Evolutionary conservation across 2,888 invertebrate species (phyloP), one percentile per base, ranked within the genome.

Genomic region (Euplexia lucipara): DNA sequence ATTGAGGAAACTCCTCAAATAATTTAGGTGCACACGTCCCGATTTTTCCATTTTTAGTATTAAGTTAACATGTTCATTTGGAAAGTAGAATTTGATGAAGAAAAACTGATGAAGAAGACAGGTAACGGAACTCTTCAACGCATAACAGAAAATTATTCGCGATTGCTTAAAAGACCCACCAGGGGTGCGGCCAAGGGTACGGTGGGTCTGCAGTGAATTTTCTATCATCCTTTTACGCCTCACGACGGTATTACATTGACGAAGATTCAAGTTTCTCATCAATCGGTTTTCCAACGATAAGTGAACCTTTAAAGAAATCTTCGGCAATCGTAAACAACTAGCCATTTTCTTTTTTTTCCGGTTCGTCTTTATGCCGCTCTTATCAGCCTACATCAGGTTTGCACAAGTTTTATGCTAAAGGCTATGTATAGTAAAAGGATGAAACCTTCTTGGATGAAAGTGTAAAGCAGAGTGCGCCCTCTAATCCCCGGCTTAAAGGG

Each of bases 401-500:
- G 48, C 54, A 54, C 69, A 66, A 77, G 74, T 85, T 85, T 76
- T 74, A 75, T 76, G 75, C n/a, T n/a, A 78, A 79, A 80, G 81
- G 63, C 80, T 69, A n/a, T 44, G 26, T 26, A 16, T 61, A 63
- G 68, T 80, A 72, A 83, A 85, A 83, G 79, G 83, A 81, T 81
- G 71, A 26, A 5, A 26, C 26, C 26, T 26, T 26, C 26, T 2
- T 26, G 79, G 83, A 81, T 80, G 71, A 74, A 72, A 71, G 77
- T 79, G 79, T 69, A 74, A 68, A 70, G 74, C 74, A 68, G 51
- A 75, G 76, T 79, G 71, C 66, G 74, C 69, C 75, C 77, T 64
- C 79, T 26, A 26, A 80, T 81, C 83, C 79, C 78, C 70, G 37
- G 74, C 71, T 81, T 77, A 79, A 70, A 70, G 56, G 75, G 66